Conservation (phyloP, 2,888 invertebrate genomes). For the Hyppa rectilinea region DNA sequence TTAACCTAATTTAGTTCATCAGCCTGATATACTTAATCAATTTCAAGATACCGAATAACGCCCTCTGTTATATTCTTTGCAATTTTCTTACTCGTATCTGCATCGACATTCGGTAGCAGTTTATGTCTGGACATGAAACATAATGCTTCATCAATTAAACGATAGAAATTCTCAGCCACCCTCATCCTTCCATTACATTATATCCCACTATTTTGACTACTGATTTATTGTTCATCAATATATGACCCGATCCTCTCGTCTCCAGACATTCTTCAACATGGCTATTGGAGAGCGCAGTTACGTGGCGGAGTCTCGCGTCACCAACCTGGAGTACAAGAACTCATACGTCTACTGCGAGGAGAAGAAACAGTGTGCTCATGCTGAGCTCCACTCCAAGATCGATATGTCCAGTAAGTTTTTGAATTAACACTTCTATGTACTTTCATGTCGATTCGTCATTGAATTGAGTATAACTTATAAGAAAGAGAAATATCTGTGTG, state of each 20-base stretch:
- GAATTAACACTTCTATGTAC: too few relatives aligned
- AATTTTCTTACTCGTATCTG: not conserved
- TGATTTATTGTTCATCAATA: not conserved
- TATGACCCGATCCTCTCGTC: not conserved
- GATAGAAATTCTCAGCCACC: too few relatives aligned
- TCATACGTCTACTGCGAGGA: slow-evolving; percentile 94
- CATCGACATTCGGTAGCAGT: not conserved
- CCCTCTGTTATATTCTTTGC: not conserved
- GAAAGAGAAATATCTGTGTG: not conserved
- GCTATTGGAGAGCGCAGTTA: slow-evolving; percentile 93
- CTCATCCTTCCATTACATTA: too few relatives aligned
- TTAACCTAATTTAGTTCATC: not conserved
- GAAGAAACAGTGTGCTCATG: slow-evolving; percentile 94
- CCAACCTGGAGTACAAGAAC: slow-evolving; percentile 93
- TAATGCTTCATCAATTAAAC: too few relatives aligned
- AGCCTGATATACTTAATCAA: not conserved
- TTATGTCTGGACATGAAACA: not conserved
- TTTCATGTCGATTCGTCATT: not conserved
- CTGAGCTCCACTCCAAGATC: slow-evolving; percentile 92
- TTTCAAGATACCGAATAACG: not conserved
- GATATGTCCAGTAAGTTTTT: slow-evolving; percentile 83
- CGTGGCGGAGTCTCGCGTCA: slow-evolving; percentile 93
- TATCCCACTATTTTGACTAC: too few relatives aligned
- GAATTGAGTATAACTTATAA: not conserved
- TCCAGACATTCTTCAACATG: slow-evolving; percentile 92